Evolutionary conservation across 2,888 invertebrate species (phyloP).

Genomic region (Drosophila meridiana): DNA sequence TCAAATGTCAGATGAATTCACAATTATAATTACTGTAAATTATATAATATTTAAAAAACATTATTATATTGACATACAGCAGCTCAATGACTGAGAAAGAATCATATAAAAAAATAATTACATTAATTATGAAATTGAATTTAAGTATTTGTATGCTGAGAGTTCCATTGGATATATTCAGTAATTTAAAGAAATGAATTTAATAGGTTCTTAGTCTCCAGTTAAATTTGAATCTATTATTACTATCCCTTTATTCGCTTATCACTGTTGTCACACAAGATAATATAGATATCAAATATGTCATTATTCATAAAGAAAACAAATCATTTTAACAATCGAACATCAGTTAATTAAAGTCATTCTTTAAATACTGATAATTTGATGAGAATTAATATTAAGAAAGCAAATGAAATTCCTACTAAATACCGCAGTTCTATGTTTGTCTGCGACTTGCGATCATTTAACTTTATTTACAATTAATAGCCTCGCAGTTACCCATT

Average conservation of each 20-base stretch:
- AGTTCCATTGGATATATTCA: background rate
- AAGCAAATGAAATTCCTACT: background rate
- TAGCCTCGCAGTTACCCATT: slow-evolving; percentile 6
- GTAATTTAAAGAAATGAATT: background rate
- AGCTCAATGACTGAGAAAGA: background rate
- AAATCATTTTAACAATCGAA: background rate
- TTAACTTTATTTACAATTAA: background rate
- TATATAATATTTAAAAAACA: no score
- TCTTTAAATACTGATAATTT: background rate
- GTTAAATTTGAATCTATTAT: no score
- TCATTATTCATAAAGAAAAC: background rate
- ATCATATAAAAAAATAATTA: background rate
- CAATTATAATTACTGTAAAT: background rate
- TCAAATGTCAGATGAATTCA: background rate
- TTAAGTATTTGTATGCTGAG: background rate
- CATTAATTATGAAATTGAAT: background rate
- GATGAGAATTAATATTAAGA: background rate
- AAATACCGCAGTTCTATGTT: no score
- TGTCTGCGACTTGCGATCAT: no score
- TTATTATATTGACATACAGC: background rate
- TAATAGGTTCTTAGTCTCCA: no score
- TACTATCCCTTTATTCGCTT: no score
- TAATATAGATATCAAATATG: no score
- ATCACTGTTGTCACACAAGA: no score
- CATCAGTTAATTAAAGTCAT: background rate